Conservation (phyloP, 1,140 invertebrate genomes). For the Brachionus koreanus region DNA sequence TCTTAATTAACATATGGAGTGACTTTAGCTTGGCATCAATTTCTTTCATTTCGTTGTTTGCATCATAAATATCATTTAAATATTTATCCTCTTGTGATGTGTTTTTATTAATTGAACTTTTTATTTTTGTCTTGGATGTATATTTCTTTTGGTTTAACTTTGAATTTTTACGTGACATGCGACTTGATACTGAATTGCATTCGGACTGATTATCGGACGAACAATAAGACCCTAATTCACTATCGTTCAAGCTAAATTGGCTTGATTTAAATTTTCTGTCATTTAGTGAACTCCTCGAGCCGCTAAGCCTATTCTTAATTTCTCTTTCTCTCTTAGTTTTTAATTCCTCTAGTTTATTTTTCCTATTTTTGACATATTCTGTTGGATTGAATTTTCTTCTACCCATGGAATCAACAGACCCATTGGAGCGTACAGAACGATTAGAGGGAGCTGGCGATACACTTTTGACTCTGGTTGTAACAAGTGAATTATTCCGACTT, state of each 20-base stretch:
- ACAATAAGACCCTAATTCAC: conserved; percentile 9
- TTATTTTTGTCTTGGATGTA: background rate
- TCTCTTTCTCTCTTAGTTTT: background rate
- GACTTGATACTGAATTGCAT: conserved; percentile 11
- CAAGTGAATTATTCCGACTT: conserved; percentile 11
- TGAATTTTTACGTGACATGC: background rate
- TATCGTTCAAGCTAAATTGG: background rate
- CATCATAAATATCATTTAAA: background rate
- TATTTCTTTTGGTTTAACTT: background rate
- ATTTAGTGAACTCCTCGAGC: background rate
- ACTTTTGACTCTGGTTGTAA: background rate
- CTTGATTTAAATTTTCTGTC: background rate
- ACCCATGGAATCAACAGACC: background rate
- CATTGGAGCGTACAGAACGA: background rate
- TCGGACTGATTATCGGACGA: conserved; percentile 25
- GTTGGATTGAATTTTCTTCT: conserved; percentile 34
- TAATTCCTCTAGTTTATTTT: conserved; percentile 7
- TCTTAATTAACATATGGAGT: conserved; percentile 29
- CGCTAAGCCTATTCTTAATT: background rate
- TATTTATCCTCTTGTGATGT: background rate
- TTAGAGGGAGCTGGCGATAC: background rate
- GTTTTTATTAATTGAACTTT: background rate
- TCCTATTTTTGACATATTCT: conserved; percentile 38
- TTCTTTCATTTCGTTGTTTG: conserved; percentile 37
- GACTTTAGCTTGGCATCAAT: conserved; percentile 41